A percentile compares a stretch with the other conserved stretches of the same genome.
Conservation (phyloP, 2,888 invertebrate genomes). For the Coenonympha glycerion region DNA sequence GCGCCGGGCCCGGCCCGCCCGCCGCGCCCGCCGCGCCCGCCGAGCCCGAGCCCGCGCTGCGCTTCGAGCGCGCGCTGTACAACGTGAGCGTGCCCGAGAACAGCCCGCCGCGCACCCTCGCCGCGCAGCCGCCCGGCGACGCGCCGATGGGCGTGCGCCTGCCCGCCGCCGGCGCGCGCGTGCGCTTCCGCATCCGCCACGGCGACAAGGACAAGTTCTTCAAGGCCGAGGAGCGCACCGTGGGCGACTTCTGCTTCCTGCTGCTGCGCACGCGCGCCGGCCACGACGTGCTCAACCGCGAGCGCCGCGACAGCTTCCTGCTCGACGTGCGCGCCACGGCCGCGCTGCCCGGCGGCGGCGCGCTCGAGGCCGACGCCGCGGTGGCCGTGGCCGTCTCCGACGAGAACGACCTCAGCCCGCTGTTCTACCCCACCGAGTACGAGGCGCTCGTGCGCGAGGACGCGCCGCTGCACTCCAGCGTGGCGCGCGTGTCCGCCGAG, state of each 20-base stretch:
- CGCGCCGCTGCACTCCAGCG: slow-evolving; percentile 86
- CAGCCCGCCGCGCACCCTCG: slow-evolving; percentile 91
- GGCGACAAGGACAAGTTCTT: slow-evolving; percentile 94
- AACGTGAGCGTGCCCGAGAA: slow-evolving; percentile 95
- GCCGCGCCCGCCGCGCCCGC: slow-evolving; percentile 21
- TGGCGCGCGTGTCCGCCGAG: slow-evolving; percentile 88
- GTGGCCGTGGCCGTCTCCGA: slow-evolving; percentile 85
- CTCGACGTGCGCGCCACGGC: slow-evolving; percentile 82
- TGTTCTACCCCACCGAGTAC: slow-evolving; percentile 94
- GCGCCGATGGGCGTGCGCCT: slow-evolving; percentile 86
- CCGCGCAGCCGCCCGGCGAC: slow-evolving; percentile 80
- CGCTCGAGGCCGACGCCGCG: slow-evolving; percentile 81
- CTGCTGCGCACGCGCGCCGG: slow-evolving; percentile 91
- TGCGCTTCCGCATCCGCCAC: slow-evolving; percentile 90
- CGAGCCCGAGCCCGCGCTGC: slow-evolving; percentile 52
- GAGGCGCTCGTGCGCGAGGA: slow-evolving; percentile 92
- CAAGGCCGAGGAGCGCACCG: slow-evolving; percentile 90
- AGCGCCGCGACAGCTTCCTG: slow-evolving; percentile 88
- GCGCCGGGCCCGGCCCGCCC: slow-evolving; percentile 43
- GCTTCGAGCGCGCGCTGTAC: slow-evolving; percentile 84
- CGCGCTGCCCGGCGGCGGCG: slow-evolving; percentile 74
- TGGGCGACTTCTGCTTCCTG: slow-evolving; percentile 97
- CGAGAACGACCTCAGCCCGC: slow-evolving; percentile 93
- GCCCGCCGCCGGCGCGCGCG: slow-evolving; percentile 57
- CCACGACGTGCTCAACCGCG: slow-evolving; percentile 93